Conservation (phyloP, 2,797 vertebrate species). For the Gobionotothen gibberifrons region DNA sequence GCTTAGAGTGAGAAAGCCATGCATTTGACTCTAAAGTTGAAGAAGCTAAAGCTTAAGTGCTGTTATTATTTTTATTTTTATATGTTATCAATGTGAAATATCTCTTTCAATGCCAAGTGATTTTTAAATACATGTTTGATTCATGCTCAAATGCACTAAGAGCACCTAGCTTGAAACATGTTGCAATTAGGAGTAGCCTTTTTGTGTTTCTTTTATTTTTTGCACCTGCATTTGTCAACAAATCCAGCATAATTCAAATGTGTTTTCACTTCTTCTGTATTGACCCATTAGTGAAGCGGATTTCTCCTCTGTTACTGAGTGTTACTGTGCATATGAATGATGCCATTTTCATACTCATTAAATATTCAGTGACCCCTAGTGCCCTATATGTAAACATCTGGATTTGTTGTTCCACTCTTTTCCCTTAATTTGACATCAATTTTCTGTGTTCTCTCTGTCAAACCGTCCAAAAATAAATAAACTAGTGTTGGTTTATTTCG, state of each 20-base stretch:
- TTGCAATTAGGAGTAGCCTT: not conserved
- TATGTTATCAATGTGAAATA: not conserved
- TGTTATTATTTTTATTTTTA: constrained; percentile 1
- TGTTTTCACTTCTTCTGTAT: not conserved
- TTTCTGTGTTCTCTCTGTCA: not conserved
- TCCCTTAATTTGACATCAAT: not conserved
- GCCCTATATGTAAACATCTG: not conserved
- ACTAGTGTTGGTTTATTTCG: not conserved
- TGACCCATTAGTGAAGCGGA: not conserved
- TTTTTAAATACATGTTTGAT: not conserved
- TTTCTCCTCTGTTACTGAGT: not conserved
- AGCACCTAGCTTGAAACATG: not conserved
- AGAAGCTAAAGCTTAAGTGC: too few relatives aligned
- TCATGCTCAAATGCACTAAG: not conserved
- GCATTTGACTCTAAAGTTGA: not conserved
- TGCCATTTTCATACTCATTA: not conserved
- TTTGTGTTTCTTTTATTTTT: not conserved
- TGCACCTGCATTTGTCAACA: not conserved
- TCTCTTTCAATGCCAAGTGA: not conserved
- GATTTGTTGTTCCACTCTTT: not conserved
- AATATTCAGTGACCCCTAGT: not conserved
- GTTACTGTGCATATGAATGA: constrained; percentile 7
- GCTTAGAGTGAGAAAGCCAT: not conserved
- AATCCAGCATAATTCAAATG: not conserved
- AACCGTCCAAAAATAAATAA: not conserved